Evolutionary conservation across 1,140 invertebrate genomes (phyloP).

Genomic region (Drosophila insularis): DNA sequence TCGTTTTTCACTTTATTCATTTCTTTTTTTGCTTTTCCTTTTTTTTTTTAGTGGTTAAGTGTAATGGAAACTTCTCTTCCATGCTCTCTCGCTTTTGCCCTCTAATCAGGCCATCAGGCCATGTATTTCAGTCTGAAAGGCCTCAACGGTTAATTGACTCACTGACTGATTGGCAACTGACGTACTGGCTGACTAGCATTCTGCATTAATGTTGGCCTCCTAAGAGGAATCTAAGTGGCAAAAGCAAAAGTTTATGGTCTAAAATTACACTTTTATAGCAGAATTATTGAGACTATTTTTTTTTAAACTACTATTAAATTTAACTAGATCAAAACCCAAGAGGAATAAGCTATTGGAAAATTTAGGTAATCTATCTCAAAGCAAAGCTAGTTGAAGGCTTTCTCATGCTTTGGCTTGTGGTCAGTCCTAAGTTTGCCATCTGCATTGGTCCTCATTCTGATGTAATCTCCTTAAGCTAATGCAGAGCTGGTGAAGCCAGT

Average conservation of each 20-base stretch:
- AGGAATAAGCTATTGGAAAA: no score
- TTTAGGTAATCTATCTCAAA: background rate
- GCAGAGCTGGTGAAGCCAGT: background rate
- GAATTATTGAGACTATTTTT: background rate
- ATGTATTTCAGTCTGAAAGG: background rate
- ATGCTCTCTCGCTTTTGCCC: background rate
- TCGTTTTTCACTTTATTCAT: slow-evolving; percentile 7
- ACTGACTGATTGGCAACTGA: slow-evolving; percentile 1
- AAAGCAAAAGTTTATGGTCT: background rate
- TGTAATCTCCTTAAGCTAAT: slow-evolving; percentile 1
- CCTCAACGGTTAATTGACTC: slow-evolving; percentile 9
- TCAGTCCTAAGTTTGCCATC: background rate
- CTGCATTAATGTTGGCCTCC: slow-evolving; percentile 2
- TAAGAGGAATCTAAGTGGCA: background rate
- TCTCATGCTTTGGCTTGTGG: background rate
- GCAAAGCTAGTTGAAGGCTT: background rate
- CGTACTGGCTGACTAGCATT: background rate
- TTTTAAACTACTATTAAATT: no score
- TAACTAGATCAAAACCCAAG: no score
- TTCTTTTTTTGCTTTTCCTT: background rate
- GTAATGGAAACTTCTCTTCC: slow-evolving; percentile 8
- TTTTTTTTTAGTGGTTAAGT: slow-evolving; percentile 3
- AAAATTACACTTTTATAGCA: background rate
- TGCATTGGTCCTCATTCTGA: background rate
- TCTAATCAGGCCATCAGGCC: slow-evolving; percentile 1